Evolutionary conservation across 2,797 vertebrate species (phyloP).

Genomic region (Enteromius unitaeniatus): DNA sequence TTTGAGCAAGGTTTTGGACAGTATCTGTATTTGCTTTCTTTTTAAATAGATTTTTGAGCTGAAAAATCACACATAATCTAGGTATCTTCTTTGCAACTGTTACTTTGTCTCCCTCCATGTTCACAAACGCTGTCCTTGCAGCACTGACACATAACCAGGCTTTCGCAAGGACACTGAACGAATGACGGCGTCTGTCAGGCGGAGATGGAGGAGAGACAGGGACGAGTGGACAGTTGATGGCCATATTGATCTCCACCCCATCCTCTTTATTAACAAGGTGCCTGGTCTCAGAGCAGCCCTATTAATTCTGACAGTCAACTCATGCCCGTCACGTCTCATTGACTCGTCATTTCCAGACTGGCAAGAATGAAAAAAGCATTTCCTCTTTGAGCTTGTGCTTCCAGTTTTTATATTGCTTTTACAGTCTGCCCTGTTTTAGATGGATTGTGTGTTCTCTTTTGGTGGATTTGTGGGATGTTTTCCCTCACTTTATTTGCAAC

Average conservation of each 20-base stretch:
- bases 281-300: conserved; percentile 57
- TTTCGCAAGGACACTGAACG: conserved; percentile 8
- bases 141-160: background rate
- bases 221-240: conserved; percentile 43
- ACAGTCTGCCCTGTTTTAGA: background rate
- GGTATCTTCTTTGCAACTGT: background rate
- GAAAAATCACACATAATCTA: background rate
- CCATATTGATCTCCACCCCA: conserved; percentile 51
- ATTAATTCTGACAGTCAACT: conserved; percentile 73
- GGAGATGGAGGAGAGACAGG: conserved; percentile 7
- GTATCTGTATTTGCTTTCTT: background rate
- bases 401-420: background rate
- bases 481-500: background rate
- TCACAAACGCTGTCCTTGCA: background rate
- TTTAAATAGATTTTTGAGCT: background rate
- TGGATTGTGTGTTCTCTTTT: background rate
- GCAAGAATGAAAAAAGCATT: conserved; percentile 44
- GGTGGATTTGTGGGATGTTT: background rate
- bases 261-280: conserved; percentile 69
- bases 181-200: conserved; percentile 16
- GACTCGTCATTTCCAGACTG: conserved; percentile 59
- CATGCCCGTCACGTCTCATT: conserved; percentile 65
- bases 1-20: background rate
- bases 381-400: background rate
- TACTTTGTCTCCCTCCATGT: background rate